Base-by-base conservation (phyloP, 1,140 invertebrate species). In the Anthonomus grandis region DNA sequence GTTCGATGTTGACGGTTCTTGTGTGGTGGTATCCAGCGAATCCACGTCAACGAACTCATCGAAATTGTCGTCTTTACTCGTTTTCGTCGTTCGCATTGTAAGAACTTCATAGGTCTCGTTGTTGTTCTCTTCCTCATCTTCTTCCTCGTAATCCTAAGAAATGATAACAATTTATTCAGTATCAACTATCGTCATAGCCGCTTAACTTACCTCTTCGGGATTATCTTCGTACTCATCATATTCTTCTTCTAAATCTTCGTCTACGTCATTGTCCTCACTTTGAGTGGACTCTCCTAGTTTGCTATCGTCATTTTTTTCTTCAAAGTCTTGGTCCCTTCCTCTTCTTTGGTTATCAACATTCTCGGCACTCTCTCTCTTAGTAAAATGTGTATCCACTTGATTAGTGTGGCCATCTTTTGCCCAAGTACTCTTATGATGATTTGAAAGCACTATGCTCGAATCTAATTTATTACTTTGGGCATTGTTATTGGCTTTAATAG, bases 31-130 rank as follows among this genome's bases (percentile, higher is more conserved):
- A 39, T 70, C 65, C 18, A 78, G 77, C 6, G 74, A 64, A n/a
- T 73, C 71, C 37, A 75, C 76, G 62, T 80, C 78, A 19, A 76
- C 68, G 65, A 80, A 80, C 39, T 76, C 73, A 65, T 78, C 76
- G 10, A 12, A 10, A n/a, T 49, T 39, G 27, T 23, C 34, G 15
- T 24, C 27, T 45, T 34, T 37, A n/a, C 5, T 48, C 19, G 42
- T 41, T 17, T 10, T n/a, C 38, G 13, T 41, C 38, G 19, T 41
- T 53, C n/a, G 22, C 22, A 27, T 39, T n/a, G 31, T 50, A 19
- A 48, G 45, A 48, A 46, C 21, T 42, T 3, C 39, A 25, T 18
- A 23, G 3, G 34, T 36, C 52, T 6, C 4, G 36, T 41, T 51
- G 36, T 10, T 54, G 17, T 19, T 44, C 41, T 21, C 38, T 3